These are phyloP conservation scores for Chionomys nivalis DNA, from an alignment of 2,113 vertebrate species.

Conservation along the genomic window DNA sequence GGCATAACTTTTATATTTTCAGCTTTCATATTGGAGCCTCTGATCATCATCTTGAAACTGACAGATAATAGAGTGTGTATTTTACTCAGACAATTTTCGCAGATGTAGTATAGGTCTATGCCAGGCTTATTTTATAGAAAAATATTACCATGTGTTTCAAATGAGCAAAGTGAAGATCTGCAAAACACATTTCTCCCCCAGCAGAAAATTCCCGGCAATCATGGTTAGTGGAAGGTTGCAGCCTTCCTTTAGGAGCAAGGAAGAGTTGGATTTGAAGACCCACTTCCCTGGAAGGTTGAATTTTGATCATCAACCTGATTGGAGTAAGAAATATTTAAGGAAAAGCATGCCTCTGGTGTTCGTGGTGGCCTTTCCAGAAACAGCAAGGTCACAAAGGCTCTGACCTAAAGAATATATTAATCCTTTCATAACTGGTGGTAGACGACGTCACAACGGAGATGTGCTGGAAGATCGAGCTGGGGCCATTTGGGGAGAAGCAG, in stretches of 20 bases:
- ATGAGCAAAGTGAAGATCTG: background rate
- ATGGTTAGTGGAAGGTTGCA: background rate
- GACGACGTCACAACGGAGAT: background rate
- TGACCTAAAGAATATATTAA: background rate
- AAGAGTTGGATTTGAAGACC: background rate
- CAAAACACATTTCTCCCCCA: conserved; percentile 42
- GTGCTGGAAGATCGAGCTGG: background rate
- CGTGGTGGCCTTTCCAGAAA: background rate
- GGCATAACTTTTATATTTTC: background rate
- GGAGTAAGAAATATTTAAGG: background rate
- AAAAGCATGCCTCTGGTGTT: background rate
- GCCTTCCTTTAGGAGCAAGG: conserved; percentile 10
- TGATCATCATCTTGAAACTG: background rate
- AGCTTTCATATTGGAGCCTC: background rate
- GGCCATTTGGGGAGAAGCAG: background rate
- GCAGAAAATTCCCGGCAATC: background rate
- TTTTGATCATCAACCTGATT: background rate
- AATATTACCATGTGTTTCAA: conserved; percentile 19
- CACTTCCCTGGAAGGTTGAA: background rate
- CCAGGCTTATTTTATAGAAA: conserved; percentile 12
- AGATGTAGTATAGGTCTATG: background rate
- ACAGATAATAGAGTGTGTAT: conserved; percentile 24
- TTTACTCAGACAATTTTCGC: conserved; percentile 42
- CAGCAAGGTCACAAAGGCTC: background rate
- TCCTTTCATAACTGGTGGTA: background rate